Evolutionary conservation across 2,797 vertebrate species (phyloP).

Genomic region (Fratercula arctica): DNA sequence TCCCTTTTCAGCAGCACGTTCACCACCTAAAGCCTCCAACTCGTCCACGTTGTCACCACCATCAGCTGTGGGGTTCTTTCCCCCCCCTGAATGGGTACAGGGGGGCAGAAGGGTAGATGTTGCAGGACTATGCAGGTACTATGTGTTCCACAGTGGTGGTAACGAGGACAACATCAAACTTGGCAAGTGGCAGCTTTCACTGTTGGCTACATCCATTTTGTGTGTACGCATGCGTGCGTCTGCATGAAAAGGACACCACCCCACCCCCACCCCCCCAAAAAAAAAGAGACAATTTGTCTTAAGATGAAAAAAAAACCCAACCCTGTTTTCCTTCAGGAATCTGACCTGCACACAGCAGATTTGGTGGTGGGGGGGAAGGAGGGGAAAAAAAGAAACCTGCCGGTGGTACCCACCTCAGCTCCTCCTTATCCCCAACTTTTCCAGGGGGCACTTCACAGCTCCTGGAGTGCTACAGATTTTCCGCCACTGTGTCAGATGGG

Average conservation of each 20-base stretch:
- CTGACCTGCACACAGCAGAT: background rate
- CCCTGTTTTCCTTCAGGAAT: background rate
- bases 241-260: background rate
- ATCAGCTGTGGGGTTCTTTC: background rate
- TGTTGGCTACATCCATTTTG: background rate
- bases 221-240: background rate
- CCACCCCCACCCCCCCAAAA: background rate
- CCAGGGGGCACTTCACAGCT: background rate
- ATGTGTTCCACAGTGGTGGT: background rate
- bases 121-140: background rate
- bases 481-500: background rate
- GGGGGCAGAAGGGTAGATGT: background rate
- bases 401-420: background rate
- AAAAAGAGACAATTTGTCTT: background rate
- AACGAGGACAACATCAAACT: background rate
- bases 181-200: background rate
- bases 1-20: background rate
- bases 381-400: background rate
- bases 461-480: background rate
- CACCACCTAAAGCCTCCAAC: background rate
- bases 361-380: background rate
- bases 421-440: background rate
- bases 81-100: accelerated
- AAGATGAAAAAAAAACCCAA: background rate
- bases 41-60: background rate